Evolutionary conservation across 2,888 invertebrate genomes (phyloP), one percentile per base, ranked within the genome.

Genomic region (Melieria omissa): DNA sequence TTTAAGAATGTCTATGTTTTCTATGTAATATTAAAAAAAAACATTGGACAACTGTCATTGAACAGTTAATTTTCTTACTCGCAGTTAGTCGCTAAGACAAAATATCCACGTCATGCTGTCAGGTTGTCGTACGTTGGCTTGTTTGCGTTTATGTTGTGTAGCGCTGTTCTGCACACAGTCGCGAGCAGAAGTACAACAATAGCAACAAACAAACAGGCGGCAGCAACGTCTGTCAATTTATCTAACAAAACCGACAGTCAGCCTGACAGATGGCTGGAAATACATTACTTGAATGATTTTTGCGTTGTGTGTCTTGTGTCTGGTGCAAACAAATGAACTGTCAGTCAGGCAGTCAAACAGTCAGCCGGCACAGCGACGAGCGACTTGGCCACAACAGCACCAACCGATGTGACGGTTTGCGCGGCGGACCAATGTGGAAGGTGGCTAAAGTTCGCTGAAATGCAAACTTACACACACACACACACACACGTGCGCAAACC

Each of bases 261-360:
- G 69, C 46, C 62, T 69, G 69, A 70, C 69, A 63, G 62, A 62
- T 70, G 57, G 57, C 63, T 70, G 55, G 63, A 62, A 44, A 57
- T 70, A 54, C 57, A 57, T 57, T 63, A 55, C 57, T 68, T 66
- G 12, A 46, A 5, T 61, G 41, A 52, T 16, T 47, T 42, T n/a
- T 44, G 47, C 58, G 58, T 69, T 16, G 52, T 49, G 57, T 62
- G 2, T 29, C 29, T 29, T 29, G 29, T 29, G 60, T 65, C 70
- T 57, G 52, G 58, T 45, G 65, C 65, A 70, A 69, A 70, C 70
- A 70, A 65, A 70, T 70, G 70, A 65, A 70, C 70, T 70, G 70
- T 70, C 70, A 58, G 65, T 16, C 65, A 62, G 70, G 63, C 70
- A 54, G 64, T 29, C 57, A 64, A 47, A 42, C 62, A 45, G 7